Percentiles rank a stretch among this genome's conserved stretches.
These are phyloP conservation scores for Aleiodes testaceus DNA, from an alignment of 2,888 invertebrate species.

Conservation along the genomic window DNA sequence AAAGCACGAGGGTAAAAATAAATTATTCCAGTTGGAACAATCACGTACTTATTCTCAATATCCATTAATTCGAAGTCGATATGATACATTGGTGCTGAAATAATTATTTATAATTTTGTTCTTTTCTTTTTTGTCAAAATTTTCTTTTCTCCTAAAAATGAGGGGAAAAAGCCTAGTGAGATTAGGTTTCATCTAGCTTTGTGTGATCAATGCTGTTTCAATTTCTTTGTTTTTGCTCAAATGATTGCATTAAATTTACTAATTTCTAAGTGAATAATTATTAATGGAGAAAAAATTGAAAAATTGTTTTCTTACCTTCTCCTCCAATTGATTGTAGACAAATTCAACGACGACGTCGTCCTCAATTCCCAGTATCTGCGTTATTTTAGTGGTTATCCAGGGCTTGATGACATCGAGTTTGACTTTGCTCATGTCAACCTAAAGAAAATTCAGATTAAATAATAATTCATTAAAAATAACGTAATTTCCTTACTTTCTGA, in stretches of 20 bases:
- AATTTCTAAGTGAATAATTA: not conserved
- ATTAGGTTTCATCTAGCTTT: slow-evolving; percentile 58
- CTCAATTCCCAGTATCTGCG: slow-evolving; percentile 96
- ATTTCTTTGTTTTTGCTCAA: slow-evolving; percentile 56
- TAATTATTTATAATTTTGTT: slow-evolving; percentile 61
- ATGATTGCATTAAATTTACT: slow-evolving; percentile 68
- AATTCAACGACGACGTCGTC: slow-evolving; percentile 99
- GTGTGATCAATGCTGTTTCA: slow-evolving; percentile 72
- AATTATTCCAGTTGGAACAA: not conserved
- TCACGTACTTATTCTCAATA: slow-evolving; percentile 15
- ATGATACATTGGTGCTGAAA: slow-evolving; percentile 64
- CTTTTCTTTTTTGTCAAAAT: slow-evolving; percentile 26
- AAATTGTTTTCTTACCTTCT: slow-evolving; percentile 80
- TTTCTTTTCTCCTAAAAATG: slow-evolving; percentile 65
- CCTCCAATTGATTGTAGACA: slow-evolving; percentile 98
- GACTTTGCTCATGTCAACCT: slow-evolving; percentile 99
- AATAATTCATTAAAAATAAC: slow-evolving; percentile 1
- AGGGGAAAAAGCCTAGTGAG: slow-evolving; percentile 73
- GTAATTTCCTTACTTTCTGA: slow-evolving; percentile 81
- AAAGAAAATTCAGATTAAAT: slow-evolving; percentile 38
- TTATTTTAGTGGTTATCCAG: slow-evolving; percentile 98
- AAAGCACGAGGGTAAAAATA: not conserved
- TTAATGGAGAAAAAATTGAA: slow-evolving; percentile 34
- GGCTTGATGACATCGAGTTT: slow-evolving; percentile 98
- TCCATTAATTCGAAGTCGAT: slow-evolving; percentile 30